Evolutionary conservation across 2,888 invertebrate genomes (phyloP).

Genomic region (Silvanus unidentatus): DNA sequence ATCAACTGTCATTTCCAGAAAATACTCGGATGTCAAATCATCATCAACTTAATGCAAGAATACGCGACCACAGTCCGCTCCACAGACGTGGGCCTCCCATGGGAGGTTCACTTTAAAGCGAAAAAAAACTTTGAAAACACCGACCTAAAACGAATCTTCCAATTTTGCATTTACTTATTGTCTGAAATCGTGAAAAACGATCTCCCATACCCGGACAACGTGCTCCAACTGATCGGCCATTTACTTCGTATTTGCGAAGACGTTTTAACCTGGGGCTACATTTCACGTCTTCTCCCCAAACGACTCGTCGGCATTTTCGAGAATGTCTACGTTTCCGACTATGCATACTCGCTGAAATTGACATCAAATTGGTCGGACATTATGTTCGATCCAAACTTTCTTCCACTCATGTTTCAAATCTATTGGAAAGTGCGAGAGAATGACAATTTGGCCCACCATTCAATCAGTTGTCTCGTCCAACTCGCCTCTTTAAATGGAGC

Average conservation of each 20-base stretch:
- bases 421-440: constrained; percentile 76
- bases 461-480: constrained; percentile 77
- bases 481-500: constrained; percentile 64
- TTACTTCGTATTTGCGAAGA: constrained; percentile 72
- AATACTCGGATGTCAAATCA: constrained; percentile 81
- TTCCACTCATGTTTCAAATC: constrained; percentile 74
- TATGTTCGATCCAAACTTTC: constrained; percentile 65
- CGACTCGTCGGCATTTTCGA: constrained; percentile 67
- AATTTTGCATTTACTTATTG: constrained; percentile 61
- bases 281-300: constrained; percentile 60
- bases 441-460: constrained; percentile 69
- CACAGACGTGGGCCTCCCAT: constrained; percentile 79
- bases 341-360: constrained; percentile 55
- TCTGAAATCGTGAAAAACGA: constrained; percentile 53
- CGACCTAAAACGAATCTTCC: constrained; percentile 75
- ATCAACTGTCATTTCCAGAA: constrained; percentile 37
- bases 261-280: constrained; percentile 77
- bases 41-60: constrained; percentile 80
- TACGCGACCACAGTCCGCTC: constrained; percentile 81
- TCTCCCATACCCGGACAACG: constrained; percentile 46
- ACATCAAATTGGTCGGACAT: constrained; percentile 68
- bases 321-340: constrained; percentile 62
- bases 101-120: constrained; percentile 79
- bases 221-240: constrained; percentile 57
- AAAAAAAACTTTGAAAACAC: constrained; percentile 79